phyloP scores from a whole-genome alignment of 2,797 vertebrate species.

The Lemur catta region DNA sequence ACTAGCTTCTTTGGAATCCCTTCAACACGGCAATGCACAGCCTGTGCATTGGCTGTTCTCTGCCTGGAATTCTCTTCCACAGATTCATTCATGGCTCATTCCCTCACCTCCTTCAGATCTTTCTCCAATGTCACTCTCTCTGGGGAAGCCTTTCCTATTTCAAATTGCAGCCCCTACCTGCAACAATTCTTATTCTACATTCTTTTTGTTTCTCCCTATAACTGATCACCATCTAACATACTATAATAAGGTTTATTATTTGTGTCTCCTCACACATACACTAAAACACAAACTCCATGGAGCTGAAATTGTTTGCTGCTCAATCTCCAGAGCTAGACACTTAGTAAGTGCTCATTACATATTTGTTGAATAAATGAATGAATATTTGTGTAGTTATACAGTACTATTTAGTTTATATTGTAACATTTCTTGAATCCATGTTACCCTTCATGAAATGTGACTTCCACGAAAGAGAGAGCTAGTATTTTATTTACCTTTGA shows the following conservation, averaged over 20 bases:
- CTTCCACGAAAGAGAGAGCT: background rate
- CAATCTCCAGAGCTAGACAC: background rate
- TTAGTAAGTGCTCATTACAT: background rate
- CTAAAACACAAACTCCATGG: background rate
- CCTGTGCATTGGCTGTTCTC: background rate
- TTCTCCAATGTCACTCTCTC: slow-evolving; percentile 9
- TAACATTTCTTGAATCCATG: background rate
- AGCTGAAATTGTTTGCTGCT: background rate
- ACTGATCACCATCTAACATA: background rate
- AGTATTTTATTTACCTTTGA: background rate
- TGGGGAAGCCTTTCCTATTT: background rate
- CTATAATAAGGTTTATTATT: background rate
- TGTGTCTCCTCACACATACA: background rate
- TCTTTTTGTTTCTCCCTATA: background rate
- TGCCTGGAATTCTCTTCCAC: background rate
- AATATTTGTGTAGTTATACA: background rate
- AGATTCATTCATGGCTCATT: background rate
- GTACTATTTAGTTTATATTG: background rate
- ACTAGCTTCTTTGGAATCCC: background rate
- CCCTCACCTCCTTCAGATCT: background rate
- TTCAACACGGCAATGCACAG: background rate
- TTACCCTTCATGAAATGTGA: background rate
- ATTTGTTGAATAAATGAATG: background rate
- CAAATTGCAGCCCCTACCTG: background rate
- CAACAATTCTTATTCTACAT: background rate